A percentile compares a stretch with the other conserved stretches of the same genome.
These are phyloP conservation scores for Drosophila mercatorum DNA, from an alignment of 2,888 invertebrate genomes.

Conservation along the genomic window DNA sequence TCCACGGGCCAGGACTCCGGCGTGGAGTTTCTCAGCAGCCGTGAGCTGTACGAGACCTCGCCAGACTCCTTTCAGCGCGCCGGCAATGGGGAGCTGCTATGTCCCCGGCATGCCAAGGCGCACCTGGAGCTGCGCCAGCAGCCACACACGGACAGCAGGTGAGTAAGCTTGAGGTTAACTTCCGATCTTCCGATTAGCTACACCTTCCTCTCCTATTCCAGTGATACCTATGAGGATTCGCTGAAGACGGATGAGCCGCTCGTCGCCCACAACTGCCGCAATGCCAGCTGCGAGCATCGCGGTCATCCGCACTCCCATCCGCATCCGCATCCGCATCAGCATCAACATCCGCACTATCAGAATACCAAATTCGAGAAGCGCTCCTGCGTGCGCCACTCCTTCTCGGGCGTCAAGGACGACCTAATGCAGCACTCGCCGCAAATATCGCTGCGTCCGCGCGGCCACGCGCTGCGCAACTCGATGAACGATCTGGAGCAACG, in stretches of 20 bases:
- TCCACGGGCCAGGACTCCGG: slow-evolving; percentile 94
- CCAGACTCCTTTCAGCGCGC: slow-evolving; percentile 80
- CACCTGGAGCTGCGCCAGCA: slow-evolving; percentile 70
- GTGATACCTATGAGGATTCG: slow-evolving; percentile 93
- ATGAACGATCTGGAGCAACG: slow-evolving; percentile 84
- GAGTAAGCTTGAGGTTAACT: slow-evolving; percentile 8
- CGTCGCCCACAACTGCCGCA: slow-evolving; percentile 76
- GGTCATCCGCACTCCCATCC: slow-evolving; percentile 63
- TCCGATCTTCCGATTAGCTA: not conserved
- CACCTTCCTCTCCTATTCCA: slow-evolving; percentile 63
- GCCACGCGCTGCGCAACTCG: slow-evolving; percentile 83
- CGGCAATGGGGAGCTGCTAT: slow-evolving; percentile 68
- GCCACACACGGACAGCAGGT: slow-evolving; percentile 82
- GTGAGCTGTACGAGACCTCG: slow-evolving; percentile 82
- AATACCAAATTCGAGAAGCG: slow-evolving; percentile 82
- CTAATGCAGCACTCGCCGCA: slow-evolving; percentile 83
- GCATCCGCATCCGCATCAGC: slow-evolving; percentile 61
- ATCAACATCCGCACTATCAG: slow-evolving; percentile 77
- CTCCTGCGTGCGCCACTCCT: slow-evolving; percentile 83
- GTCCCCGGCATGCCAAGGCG: slow-evolving; percentile 81
- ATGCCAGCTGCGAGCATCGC: slow-evolving; percentile 67
- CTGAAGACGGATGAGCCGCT: slow-evolving; percentile 86
- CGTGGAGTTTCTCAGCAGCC: slow-evolving; percentile 86
- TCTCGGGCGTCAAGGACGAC: slow-evolving; percentile 84
- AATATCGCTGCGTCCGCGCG: slow-evolving; percentile 81